Percentiles rank a stretch among this genome's conserved stretches.
phyloP scores from a whole-genome alignment of 2,113 vertebrate genomes.

The Antennarius striatus region DNA sequence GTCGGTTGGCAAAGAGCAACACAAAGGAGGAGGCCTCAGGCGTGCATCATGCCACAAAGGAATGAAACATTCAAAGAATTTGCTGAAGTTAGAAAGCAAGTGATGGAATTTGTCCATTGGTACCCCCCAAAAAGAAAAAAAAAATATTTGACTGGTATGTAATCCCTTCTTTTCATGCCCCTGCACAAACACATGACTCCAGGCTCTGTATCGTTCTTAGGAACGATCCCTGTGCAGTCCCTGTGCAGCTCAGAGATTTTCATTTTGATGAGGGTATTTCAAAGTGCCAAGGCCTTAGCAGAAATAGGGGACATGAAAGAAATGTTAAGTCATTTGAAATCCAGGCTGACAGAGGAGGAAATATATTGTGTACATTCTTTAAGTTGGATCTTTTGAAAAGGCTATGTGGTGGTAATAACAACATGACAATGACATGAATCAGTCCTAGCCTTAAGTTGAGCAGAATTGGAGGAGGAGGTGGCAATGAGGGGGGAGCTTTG shows the following conservation, averaged over 20 bases:
- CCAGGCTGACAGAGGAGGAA: slow-evolving; percentile 5
- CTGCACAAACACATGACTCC: slow-evolving; percentile 56
- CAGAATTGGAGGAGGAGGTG: neutral
- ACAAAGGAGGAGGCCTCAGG: slow-evolving; percentile 45
- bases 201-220: slow-evolving; percentile 44
- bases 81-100: slow-evolving; percentile 60
- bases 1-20: slow-evolving; percentile 34
- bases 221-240: too few species aligned
- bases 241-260: slow-evolving; percentile 61
- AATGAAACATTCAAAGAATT: slow-evolving; percentile 68
- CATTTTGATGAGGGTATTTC: slow-evolving; percentile 65
- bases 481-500: slow-evolving; percentile 13
- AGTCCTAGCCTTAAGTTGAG: slow-evolving; percentile 1
- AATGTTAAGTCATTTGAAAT: slow-evolving; percentile 51
- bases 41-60: slow-evolving; percentile 61
- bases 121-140: slow-evolving; percentile 1
- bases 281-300: slow-evolving; percentile 60
- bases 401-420: slow-evolving; percentile 34
- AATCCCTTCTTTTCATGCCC: slow-evolving; percentile 70
- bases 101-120: slow-evolving; percentile 44
- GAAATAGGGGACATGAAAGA: slow-evolving; percentile 54
- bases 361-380: slow-evolving; percentile 14
- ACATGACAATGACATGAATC: neutral
- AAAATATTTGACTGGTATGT: slow-evolving; percentile 60
- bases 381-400: slow-evolving; percentile 41